These are phyloP conservation scores for Oikopleura vanhoeffeni DNA, from an alignment of 23 tunicate genomes.

Conservation along the genomic window DNA sequence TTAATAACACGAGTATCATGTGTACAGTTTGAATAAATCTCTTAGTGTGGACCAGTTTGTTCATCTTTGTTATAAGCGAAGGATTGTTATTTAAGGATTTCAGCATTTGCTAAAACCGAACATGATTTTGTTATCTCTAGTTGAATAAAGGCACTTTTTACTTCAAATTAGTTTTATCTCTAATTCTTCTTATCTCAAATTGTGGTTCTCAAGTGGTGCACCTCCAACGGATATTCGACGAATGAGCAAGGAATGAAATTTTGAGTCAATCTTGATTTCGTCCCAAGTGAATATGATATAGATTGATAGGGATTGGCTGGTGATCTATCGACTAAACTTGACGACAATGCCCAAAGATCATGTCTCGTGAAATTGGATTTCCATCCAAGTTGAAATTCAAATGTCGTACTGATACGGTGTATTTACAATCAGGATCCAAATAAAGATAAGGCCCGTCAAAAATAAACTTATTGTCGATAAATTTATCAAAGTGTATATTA, in stretches of 20 bases:
- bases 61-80: not conserved
- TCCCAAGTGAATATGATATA: not conserved
- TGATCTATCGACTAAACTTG: not conserved
- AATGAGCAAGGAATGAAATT: not conserved
- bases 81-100: not conserved
- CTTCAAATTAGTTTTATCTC: not conserved
- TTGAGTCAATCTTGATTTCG: not conserved
- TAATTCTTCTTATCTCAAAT: not conserved
- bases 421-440: not conserved
- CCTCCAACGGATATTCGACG: not conserved
- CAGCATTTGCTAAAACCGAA: not conserved
- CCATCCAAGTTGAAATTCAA: not conserved
- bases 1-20: not conserved
- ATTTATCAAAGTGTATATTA: not conserved
- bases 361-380: not conserved
- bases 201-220: not conserved
- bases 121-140: not conserved
- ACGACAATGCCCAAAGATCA: not conserved
- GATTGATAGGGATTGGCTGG: not conserved
- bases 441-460: not conserved
- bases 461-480: not conserved
- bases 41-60: not conserved
- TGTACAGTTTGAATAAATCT: not conserved
- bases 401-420: not conserved
- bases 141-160: not conserved